Percentiles rank a stretch among this genome's conserved stretches.
These are phyloP conservation scores for Drosophila takahashii DNA, from an alignment of 1,140 invertebrate species.

Conservation along the genomic window DNA sequence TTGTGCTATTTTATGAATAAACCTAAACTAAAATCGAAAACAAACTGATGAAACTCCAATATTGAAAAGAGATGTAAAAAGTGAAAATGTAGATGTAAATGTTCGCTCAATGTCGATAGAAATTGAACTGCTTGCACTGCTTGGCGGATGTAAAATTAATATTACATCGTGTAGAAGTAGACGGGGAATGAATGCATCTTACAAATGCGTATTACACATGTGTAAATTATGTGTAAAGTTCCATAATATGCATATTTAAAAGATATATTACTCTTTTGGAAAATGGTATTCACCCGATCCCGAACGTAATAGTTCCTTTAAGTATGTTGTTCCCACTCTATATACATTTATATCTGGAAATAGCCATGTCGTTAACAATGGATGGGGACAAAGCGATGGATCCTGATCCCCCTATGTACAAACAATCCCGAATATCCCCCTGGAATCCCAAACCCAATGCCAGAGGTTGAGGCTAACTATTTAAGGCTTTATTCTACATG, in stretches of 20 bases:
- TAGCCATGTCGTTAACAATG: neutral
- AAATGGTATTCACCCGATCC: no score
- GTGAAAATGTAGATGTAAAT: neutral
- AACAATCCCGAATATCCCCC: constrained; percentile 6
- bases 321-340: neutral
- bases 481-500: constrained; percentile 35
- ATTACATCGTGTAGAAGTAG: neutral
- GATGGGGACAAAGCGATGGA: constrained; percentile 1
- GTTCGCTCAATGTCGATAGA: constrained; percentile 5
- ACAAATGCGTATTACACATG: no score
- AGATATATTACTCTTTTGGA: no score
- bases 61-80: constrained; percentile 10
- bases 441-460: constrained; percentile 14
- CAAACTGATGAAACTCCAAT: constrained; percentile 10
- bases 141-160: constrained; percentile 5
- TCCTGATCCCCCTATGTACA: constrained; percentile 6
- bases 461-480: constrained; percentile 37
- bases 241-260: neutral
- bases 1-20: constrained; percentile 78
- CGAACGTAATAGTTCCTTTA: neutral
- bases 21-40: constrained; percentile 42
- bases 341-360: neutral
- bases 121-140: constrained; percentile 12
- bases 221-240: constrained; percentile 1
- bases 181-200: neutral